Base-by-base conservation (phyloP, 2,113 vertebrate genomes). In the Anas platyrhynchos region DNA sequence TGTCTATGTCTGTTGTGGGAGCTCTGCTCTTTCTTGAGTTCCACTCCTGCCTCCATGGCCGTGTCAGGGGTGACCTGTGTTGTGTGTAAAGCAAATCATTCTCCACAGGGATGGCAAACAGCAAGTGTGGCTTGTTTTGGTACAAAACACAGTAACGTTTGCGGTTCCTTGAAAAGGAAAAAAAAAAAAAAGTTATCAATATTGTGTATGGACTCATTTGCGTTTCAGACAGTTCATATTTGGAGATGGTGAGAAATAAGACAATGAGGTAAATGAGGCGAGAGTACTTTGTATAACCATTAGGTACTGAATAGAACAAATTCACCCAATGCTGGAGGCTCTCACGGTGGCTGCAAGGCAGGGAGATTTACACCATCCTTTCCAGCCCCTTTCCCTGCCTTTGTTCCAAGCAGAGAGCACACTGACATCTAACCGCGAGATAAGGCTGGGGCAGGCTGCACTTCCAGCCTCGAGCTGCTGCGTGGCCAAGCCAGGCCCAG, bases 281-380 rank as follows among this genome's bases (percentile, higher is more conserved):
- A 46, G 44, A 75, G 43, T 21, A 32, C n/a, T 93, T 86, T 86
- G 43, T 75, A 34, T 14, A 1, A 32, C 3, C 16, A 6, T n/a
- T 54, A 26, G 9, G 23, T 62, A 18, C 50, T 50, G 55, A 27
- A 43, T 41, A 67, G 44, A 66, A 44, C 18, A 26, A 50, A 86
- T 12, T 87, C 46, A 31, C 25, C 14, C n/a, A 10, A 4, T 0
- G 0, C 38, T 0, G 0, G 73, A 17, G 52, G 11, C 65, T 83
- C 7, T 67, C 6, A 0, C 29, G 27, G 36, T 83, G 26, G 9
- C 52, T 75, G 48, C 6, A 31, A 31, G 75, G 38, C 46, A 48
- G 66, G 16, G n/a, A 32, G 18, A 41, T 63, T 59, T 16, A 32
- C 38, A 58, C 27, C 27, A 36, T 50, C 27, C 26, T 46, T 76